Conservation (phyloP, 2,888 invertebrate genomes). For the Macrophya annulata region DNA sequence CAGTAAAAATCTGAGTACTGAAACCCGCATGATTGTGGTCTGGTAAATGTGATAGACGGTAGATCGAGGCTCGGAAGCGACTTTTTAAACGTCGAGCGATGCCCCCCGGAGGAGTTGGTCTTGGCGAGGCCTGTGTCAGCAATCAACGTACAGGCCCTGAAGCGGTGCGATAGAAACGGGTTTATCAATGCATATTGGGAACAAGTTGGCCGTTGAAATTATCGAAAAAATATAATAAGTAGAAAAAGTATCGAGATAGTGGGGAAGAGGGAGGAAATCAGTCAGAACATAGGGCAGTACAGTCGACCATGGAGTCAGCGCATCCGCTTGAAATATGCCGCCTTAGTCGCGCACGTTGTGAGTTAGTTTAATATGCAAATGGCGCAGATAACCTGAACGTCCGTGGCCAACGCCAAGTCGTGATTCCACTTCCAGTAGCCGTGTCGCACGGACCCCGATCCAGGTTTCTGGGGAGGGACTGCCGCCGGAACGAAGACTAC, state of each 20-base stretch:
- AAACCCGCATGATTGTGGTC: conserved; percentile 29
- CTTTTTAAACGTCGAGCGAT: conserved; percentile 45
- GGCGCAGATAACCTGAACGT: conserved; percentile 77
- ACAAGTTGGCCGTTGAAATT: conserved; percentile 72
- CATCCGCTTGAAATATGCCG: conserved; percentile 72
- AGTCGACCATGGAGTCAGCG: conserved; percentile 18
- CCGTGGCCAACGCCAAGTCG: conserved; percentile 76
- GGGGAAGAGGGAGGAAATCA: conserved; percentile 8
- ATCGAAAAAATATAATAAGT: conserved; percentile 58
- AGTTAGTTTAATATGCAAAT: conserved; percentile 80
- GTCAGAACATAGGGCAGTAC: conserved; percentile 31
- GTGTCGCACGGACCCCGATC: conserved; percentile 71
- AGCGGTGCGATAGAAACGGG: conserved; percentile 64
- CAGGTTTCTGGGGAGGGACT: conserved; percentile 53
- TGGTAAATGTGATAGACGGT: conserved; percentile 35
- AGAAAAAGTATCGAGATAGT: not conserved
- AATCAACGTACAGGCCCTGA: conserved; percentile 45
- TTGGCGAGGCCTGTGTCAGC: conserved; percentile 17
- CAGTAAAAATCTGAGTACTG: not conserved
- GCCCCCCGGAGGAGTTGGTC: conserved; percentile 39
- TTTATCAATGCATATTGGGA: conserved; percentile 75
- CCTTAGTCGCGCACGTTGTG: conserved; percentile 71
- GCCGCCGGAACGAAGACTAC: conserved; percentile 42
- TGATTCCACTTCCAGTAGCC: conserved; percentile 79
- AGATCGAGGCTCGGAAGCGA: conserved; percentile 28